Evolutionary conservation across 2,113 vertebrate genomes (phyloP).

Genomic region (Chaetodon auriga): DNA sequence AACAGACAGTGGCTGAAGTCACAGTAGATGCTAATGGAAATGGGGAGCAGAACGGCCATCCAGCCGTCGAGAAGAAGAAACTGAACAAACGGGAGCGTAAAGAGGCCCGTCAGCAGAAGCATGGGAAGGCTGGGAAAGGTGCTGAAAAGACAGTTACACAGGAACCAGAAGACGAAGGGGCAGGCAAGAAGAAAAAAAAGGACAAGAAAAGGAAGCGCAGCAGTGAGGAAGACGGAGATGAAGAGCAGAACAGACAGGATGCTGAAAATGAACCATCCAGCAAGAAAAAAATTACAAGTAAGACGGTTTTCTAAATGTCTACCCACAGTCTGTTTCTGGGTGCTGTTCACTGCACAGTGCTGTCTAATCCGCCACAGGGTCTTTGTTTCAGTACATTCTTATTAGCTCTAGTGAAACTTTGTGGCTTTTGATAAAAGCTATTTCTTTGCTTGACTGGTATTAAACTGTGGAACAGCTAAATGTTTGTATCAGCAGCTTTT

Average conservation of each 20-base stretch:
- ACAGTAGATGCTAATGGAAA: conserved; percentile 36
- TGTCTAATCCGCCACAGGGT: not conserved
- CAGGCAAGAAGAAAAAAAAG: conserved; percentile 53
- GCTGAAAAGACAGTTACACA: conserved; percentile 45
- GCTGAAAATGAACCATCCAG: conserved; percentile 19
- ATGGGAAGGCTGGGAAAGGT: conserved; percentile 85
- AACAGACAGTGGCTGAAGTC: conserved; percentile 33
- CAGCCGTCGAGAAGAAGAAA: conserved; percentile 72
- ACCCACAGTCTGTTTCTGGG: not conserved
- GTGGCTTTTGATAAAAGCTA: not conserved
- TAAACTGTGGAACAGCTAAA: not conserved
- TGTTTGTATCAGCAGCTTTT: not conserved
- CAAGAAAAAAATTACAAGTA: conserved; percentile 76
- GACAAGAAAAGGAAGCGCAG: conserved; percentile 73
- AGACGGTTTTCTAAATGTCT: conserved; percentile 75
- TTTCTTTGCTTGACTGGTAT: not conserved
- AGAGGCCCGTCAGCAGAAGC: conserved; percentile 88
- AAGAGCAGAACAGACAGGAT: conserved; percentile 16
- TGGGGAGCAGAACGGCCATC: conserved; percentile 47
- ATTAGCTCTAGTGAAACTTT: too few species aligned
- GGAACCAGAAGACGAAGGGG: conserved; percentile 55
- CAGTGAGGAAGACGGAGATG: conserved; percentile 53
- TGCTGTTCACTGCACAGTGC: not conserved
- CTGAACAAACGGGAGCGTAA: conserved; percentile 90
- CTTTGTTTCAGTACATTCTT: not conserved